A percentile compares a stretch with the other conserved stretches of the same genome.
Evolutionary conservation across 2,888 invertebrate species (phyloP).

Genomic region (Tetanocera ferruginea): DNA sequence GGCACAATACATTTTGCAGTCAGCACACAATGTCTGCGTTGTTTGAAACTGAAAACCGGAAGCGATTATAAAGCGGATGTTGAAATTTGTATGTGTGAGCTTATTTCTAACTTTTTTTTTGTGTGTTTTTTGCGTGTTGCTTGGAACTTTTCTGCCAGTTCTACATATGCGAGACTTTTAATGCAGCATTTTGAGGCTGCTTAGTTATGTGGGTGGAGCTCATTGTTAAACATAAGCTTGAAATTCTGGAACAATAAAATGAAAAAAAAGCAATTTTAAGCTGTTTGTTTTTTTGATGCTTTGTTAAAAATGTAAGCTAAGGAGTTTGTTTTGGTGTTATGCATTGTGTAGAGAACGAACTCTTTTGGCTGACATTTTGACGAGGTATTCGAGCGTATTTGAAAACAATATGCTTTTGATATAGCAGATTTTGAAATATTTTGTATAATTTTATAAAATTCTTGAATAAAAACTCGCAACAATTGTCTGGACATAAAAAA

Average conservation of each 20-base stretch:
- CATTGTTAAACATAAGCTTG: too few species aligned
- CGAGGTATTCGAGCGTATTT: neutral
- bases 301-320: neutral
- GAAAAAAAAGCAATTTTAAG: too few species aligned
- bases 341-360: neutral
- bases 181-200: too few species aligned
- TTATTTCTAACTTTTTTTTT: neutral
- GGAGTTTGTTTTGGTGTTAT: neutral
- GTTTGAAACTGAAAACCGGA: slow-evolving; percentile 24
- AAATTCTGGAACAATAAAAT: too few species aligned
- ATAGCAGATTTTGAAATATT: neutral
- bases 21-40: slow-evolving; percentile 15
- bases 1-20: neutral
- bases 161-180: neutral
- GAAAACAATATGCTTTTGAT: neutral
- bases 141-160: neutral
- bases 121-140: neutral
- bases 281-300: too few species aligned
- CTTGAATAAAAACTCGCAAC: neutral
- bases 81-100: slow-evolving; percentile 3
- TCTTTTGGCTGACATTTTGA: neutral
- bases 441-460: neutral
- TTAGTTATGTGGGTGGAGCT: too few species aligned
- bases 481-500: neutral
- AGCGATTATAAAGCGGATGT: slow-evolving; percentile 31